Base-by-base conservation (phyloP, 1,140 invertebrate species). In the Cydia strobilella region DNA sequence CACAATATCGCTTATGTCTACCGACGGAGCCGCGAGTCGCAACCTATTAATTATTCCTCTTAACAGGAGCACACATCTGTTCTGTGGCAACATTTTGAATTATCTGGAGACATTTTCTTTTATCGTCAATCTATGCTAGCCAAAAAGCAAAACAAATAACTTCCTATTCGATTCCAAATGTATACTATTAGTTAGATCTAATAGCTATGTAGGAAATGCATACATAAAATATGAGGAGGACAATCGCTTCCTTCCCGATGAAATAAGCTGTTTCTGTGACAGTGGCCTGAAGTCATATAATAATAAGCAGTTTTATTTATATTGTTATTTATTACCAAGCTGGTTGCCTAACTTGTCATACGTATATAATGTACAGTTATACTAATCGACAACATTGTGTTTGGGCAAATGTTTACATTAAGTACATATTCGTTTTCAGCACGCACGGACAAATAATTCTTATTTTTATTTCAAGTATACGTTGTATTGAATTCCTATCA, bases 211-310 rank as follows among this genome's bases (percentile, higher is more conserved):
- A 15, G 65, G 35, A 39, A 39, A 69, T 69, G 27, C 31, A 42
- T 69, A 35, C 31, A 69, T 69, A 69, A 69, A 42, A 69, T 69
- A 69, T 69, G 65, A 69, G n/a, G 35, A n/a, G 13, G 31, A 18
- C 65, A 35, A 9, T 7, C n/a, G n/a, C 31, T 35, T 69, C 35
- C 65, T 15, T 51, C n/a, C n/a, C 48, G 48, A 51, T 18, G 18
- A 35, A 35, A 66, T 35, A 35, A 66, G 27, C 63, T 66, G 63
- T 66, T 66, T 66, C 27, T 66, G 63, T 5, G 9, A 1, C 15
- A 18, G 7, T n/a, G 51, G n/a, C 12, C 15, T 18, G 15, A 20
- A 20, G 3, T 54, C 42, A 45, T 45, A 45, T 7, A 9, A n/a
- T n/a, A n/a, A n/a, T 48, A 48, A 48, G 45, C 15, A 48, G 12